Base-by-base conservation (phyloP, 2,797 vertebrate genomes). In the Melanotaenia boesemani region DNA sequence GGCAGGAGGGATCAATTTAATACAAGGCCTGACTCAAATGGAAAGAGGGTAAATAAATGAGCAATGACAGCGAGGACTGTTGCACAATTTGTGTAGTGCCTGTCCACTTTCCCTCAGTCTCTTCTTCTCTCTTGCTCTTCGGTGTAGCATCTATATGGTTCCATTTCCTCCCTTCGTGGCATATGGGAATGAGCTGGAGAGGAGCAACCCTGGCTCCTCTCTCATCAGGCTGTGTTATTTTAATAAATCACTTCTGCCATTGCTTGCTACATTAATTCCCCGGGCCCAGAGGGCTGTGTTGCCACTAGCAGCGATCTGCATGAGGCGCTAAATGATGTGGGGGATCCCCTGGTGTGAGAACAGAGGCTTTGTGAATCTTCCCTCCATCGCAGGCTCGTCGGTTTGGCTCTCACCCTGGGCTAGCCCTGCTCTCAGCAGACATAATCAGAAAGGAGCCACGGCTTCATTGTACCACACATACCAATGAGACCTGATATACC, bases 311-410 rank as follows among this genome's bases (percentile, higher is more conserved):
- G 90, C 79, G 90, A 92, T 93, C 91, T 91, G 90, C 91, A 89
- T 90, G 88, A 90, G 90, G 91, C 86, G 85, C 90, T 93, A 92
- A 94, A 93, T 94, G 91, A 93, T 93, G 89, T 91, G 88, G 87
- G 88, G 88, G 90, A 87, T 86, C 87, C 91, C 91, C 91, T 67
- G 84, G 89, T 87, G 91, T 72, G 87, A 88, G 83, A 88, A 85
- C 89, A 87, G 82, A 87, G 89, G 62, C 86, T 83, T 77, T 65
- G 81, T 65, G 78, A 87, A 85, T 82, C 86, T 83, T 82, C 76
- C 82, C 83, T 72, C 84, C 80, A 66, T 83, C 88, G 70, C 82
- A 55, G 80, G 73, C 74, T 70, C 57, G 81, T 77, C 81, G 76
- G 67, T 62, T 85, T 75, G 86, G 83, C 82, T 81, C 84, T 85